Evolutionary conservation across 2,113 vertebrate species (phyloP).

Genomic region (Coreoperca whiteheadi): DNA sequence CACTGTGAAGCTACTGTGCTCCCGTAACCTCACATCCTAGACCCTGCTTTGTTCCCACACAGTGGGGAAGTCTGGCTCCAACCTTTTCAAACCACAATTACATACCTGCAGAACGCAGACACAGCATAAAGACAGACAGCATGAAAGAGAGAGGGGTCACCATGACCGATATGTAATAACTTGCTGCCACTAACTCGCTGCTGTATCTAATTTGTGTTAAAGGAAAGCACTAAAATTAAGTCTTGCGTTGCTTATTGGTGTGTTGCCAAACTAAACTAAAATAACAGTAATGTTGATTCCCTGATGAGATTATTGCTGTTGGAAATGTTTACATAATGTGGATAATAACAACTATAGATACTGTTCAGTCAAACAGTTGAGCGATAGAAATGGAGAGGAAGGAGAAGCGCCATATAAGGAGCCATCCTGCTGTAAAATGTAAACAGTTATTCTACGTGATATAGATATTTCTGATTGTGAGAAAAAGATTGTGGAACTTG

Average conservation of each 20-base stretch:
- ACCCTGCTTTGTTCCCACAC: slow-evolving; percentile 73
- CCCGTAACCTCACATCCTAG: slow-evolving; percentile 60
- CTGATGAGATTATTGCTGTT: neutral
- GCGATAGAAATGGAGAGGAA: slow-evolving; percentile 4
- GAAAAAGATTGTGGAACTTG: neutral
- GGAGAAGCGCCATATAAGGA: neutral
- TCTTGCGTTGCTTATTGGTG: neutral
- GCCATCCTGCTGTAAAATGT: neutral
- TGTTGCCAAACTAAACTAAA: slow-evolving; percentile 17
- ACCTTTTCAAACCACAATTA: slow-evolving; percentile 81
- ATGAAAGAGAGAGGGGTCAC: slow-evolving; percentile 39
- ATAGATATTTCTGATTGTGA: slow-evolving; percentile 11
- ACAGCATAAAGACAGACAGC: slow-evolving; percentile 62
- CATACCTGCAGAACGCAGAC: slow-evolving; percentile 80
- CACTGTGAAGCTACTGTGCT: slow-evolving; percentile 39
- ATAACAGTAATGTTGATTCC: neutral
- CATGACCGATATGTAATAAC: slow-evolving; percentile 38
- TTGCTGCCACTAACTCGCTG: slow-evolving; percentile 24
- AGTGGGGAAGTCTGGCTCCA: slow-evolving; percentile 81
- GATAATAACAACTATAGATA: slow-evolving; percentile 7
- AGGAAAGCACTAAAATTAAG: slow-evolving; percentile 5
- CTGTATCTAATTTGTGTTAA: slow-evolving; percentile 33
- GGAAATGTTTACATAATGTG: neutral
- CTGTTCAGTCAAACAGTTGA: neutral
- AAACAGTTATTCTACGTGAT: neutral